phyloP scores from a whole-genome alignment of 2,888 invertebrate genomes.

The Theretra japonica region DNA sequence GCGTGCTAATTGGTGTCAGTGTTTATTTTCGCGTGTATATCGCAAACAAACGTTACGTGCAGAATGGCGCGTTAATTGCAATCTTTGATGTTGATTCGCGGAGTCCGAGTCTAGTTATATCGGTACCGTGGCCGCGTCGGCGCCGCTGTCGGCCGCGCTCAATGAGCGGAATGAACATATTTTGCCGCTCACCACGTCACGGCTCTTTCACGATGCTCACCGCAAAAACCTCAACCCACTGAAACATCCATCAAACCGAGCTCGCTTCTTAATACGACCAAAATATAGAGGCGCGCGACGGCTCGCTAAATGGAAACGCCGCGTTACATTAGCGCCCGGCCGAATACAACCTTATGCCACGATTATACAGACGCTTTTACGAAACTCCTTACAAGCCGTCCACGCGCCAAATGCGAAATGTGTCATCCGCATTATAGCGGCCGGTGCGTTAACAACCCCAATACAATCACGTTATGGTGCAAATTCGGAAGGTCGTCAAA shows the following conservation, averaged over 20 bases:
- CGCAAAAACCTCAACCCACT: slow-evolving; percentile 67
- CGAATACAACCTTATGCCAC: slow-evolving; percentile 57
- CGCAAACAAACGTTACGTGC: slow-evolving; percentile 52
- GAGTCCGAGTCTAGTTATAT: slow-evolving; percentile 41
- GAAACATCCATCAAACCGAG: slow-evolving; percentile 75
- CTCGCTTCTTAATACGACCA: slow-evolving; percentile 73
- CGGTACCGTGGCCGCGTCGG: slow-evolving; percentile 18
- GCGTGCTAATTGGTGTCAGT: slow-evolving; percentile 67
- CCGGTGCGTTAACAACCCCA: slow-evolving; percentile 73
- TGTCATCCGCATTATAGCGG: slow-evolving; percentile 65
- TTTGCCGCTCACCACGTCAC: slow-evolving; percentile 52
- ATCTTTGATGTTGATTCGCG: slow-evolving; percentile 52
- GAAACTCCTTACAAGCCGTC: slow-evolving; percentile 48
- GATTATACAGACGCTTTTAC: slow-evolving; percentile 59
- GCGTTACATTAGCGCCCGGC: slow-evolving; percentile 44
- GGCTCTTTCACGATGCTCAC: slow-evolving; percentile 60
- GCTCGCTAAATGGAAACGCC: slow-evolving; percentile 70
- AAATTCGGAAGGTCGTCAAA: slow-evolving; percentile 70
- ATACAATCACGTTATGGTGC: slow-evolving; percentile 69
- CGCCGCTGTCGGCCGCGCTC: slow-evolving; percentile 35
- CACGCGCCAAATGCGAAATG: slow-evolving; percentile 62
- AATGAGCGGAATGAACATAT: slow-evolving; percentile 53
- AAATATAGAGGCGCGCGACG: slow-evolving; percentile 70
- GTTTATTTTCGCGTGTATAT: slow-evolving; percentile 63
- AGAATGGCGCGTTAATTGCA: slow-evolving; percentile 55